A percentile compares a stretch with the other conserved stretches of the same genome.
phyloP scores from a whole-genome alignment of 2,113 vertebrate genomes.

The Engystomops pustulosus region DNA sequence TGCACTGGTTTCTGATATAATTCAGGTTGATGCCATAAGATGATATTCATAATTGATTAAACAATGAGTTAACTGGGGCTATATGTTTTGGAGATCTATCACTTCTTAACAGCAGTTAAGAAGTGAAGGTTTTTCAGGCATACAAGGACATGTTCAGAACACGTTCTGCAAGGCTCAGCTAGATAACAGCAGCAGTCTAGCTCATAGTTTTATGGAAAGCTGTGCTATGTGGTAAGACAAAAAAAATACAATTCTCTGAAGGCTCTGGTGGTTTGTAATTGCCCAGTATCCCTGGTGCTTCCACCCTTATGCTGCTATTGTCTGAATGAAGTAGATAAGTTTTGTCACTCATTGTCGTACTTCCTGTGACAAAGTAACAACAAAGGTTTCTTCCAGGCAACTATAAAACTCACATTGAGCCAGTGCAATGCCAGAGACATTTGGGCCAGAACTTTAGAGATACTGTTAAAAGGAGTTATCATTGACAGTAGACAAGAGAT shows the following conservation, averaged over 20 bases:
- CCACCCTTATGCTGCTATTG: background rate
- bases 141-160: slow-evolving; percentile 7
- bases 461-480: no score
- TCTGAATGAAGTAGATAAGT: background rate
- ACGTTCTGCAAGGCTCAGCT: background rate
- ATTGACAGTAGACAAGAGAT: no score
- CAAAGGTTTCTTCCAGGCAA: background rate
- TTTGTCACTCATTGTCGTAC: slow-evolving; percentile 4
- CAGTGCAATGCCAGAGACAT: no score
- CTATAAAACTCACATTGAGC: background rate
- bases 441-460: no score
- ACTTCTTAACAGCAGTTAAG: background rate
- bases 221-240: background rate
- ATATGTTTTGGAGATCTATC: background rate
- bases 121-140: slow-evolving; percentile 1
- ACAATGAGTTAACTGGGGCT: background rate
- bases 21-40: no score
- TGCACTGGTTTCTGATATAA: no score
- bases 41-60: background rate
- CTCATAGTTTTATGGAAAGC: background rate
- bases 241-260: background rate
- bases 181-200: background rate
- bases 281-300: background rate
- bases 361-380: background rate
- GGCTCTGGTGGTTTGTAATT: background rate